Evolutionary conservation across 2,888 invertebrate species (phyloP), one percentile per base, ranked within the genome.

Genomic region (Volucella bombylans): DNA sequence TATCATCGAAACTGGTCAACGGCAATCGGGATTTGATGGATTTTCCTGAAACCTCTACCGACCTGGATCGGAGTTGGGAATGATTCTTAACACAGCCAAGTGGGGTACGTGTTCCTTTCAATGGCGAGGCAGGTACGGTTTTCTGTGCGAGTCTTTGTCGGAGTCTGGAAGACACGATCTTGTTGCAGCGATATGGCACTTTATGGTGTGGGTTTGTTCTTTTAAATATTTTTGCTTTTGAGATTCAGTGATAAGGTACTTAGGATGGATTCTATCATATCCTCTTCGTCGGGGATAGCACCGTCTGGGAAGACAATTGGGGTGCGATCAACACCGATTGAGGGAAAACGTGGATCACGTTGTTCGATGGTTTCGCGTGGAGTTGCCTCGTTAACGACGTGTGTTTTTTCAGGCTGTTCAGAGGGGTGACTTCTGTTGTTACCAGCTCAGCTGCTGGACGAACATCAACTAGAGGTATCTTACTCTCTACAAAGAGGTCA

Each of bases 311-410:
- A 90, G 14, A 91, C 89, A 0, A 91, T 90, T 8, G 91, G 91
- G 0, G 91, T 91, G 18, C 91, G 89, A 14, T 90, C 91, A 4
- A 91, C 89, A 4, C 91, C 90, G 6, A 90, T 76, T n/a, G 88
- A 90, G 3, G 91, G 91, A 3, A 91, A 91, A 0, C 91, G 91
- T 0, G 91, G 91, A 89, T 91, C 91, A 47, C 52, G 47, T 23
- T 85, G 72, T 1, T 68, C 15, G 0, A 41, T 18, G 10, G 12
- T 47, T 61, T 79, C 83, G 4, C 74, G 57, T 11, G 65, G 45
- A 2, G 23, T 23, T 23, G 23, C 1, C 23, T 23, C 23, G 23
- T 23, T 23, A 23, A 23, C 61, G 6, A 8, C 31, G 12, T 59
- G 43, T 18, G 14, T 10, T 41, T 65, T 15, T 11, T 68, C 50